phyloP scores from a whole-genome alignment of 1,140 invertebrate genomes.

The Drosophila ercepeae region DNA sequence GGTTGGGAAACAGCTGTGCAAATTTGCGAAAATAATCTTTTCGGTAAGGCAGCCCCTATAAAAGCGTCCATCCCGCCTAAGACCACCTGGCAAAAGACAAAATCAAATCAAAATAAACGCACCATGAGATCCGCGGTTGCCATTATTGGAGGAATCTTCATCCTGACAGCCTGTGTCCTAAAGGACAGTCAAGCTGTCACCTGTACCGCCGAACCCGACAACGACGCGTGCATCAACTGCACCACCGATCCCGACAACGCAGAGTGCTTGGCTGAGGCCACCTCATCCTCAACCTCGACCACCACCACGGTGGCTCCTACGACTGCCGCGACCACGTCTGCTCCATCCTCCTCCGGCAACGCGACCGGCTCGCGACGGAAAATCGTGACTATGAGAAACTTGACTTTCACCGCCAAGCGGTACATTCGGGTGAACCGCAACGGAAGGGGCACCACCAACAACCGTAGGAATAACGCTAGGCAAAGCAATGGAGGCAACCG shows the following conservation, averaged over 20 bases:
- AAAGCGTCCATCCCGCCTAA: conserved; percentile 13
- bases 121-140: conserved; percentile 1
- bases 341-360: background rate
- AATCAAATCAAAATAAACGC: background rate
- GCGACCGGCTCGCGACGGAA: background rate
- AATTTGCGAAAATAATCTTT: conserved; percentile 26
- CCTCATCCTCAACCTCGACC: background rate
- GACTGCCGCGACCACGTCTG: background rate
- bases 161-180: conserved; percentile 10
- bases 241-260: background rate
- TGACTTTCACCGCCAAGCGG: background rate
- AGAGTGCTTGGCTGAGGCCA: background rate
- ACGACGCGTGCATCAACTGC: conserved; percentile 12
- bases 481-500: background rate
- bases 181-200: conserved; percentile 13
- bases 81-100: background rate
- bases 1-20: conserved; percentile 19
- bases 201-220: conserved; percentile 2
- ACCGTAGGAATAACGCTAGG: background rate
- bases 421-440: background rate
- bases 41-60: conserved; percentile 36
- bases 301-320: background rate
- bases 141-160: background rate
- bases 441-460: background rate
- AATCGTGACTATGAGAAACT: background rate